These are phyloP conservation scores for Eupithecia abbreviata DNA, from an alignment of 2,888 invertebrate genomes.

Conservation along the genomic window DNA sequence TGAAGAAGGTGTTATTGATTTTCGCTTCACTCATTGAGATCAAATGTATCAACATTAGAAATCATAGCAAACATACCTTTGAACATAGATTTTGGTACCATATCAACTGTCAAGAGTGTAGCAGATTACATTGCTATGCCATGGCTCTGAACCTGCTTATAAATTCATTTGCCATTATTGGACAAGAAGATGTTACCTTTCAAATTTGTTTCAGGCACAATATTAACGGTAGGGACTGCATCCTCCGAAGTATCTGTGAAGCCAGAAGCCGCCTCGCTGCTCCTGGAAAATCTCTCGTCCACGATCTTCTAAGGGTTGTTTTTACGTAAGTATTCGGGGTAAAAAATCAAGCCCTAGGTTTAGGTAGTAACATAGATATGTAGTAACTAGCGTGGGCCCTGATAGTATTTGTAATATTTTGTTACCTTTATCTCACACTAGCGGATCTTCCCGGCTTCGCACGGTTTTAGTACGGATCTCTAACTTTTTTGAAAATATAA, in stretches of 20 bases:
- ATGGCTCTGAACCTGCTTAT: neutral
- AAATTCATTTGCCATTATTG: neutral
- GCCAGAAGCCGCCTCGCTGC: constrained; percentile 82
- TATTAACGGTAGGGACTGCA: constrained; percentile 85
- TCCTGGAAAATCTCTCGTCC: constrained; percentile 86
- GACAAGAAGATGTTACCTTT: neutral
- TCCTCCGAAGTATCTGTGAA: constrained; percentile 88
- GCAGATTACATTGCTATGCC: neutral
- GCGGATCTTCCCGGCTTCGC: no score
- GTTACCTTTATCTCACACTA: neutral
- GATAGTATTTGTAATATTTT: neutral
- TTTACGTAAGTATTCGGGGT: constrained; percentile 81
- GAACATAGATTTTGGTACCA: no score
- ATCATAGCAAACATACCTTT: no score
- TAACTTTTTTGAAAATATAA: no score
- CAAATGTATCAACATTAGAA: no score
- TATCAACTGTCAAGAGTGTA: neutral
- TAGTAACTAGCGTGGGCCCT: neutral
- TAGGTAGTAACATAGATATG: no score
- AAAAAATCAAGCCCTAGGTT: neutral
- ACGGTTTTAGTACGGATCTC: no score
- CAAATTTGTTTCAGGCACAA: constrained; percentile 81
- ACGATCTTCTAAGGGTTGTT: constrained; percentile 86
- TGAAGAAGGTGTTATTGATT: no score
- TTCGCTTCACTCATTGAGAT: no score